Base-by-base conservation (phyloP, 2,113 vertebrate genomes). In the Neogale vison region DNA sequence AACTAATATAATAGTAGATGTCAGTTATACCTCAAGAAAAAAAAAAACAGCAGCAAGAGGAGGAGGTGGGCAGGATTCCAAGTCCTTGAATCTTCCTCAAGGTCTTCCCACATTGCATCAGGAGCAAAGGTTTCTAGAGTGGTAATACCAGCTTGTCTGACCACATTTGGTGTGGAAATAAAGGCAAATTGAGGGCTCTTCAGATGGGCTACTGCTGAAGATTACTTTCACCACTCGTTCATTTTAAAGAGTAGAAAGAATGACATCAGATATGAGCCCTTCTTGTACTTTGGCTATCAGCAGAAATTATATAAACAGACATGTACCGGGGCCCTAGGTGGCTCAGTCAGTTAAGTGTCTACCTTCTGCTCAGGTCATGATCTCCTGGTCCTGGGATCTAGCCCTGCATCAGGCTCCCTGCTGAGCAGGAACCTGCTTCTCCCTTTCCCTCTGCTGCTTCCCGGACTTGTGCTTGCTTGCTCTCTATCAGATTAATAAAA, bases 181-280 rank as follows among this genome's bases (percentile, higher is more conserved):
- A 23, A 23, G 67, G 15, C n/a, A 69, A 67, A 7, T 15, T 17
- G 29, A 90, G n/a, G 42, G 18, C 21, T 79, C 45, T 69, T n/a
- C 21, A 85, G 21, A 67, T n/a, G 14, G 45, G 36, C 3, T 36
- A 2, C 50, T 29, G 52, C n/a, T 45, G 29, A 72, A 80, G 36
- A 80, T 20, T 10, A 76, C 8, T 52, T 13, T 67, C 15, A 83
- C 5, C 2, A 7, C 20, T 67, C 24, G 18, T 69, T 76, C 45
- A 14, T 74, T 85, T 63, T 24, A 21, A 71, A 82, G 52, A 93
- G 18, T 96, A 20, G 34, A 82, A 85, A 50, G 59, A 61, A 57
- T 7, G 71, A 31, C 10, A 36, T 24, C 31, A 87, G 61, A 69
- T 11, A 7, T 14, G 34, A 82, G 63, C 59, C 24, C 17, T 81